Conservation (phyloP, 2,888 invertebrate genomes). For the Diachrysia chrysitis region DNA sequence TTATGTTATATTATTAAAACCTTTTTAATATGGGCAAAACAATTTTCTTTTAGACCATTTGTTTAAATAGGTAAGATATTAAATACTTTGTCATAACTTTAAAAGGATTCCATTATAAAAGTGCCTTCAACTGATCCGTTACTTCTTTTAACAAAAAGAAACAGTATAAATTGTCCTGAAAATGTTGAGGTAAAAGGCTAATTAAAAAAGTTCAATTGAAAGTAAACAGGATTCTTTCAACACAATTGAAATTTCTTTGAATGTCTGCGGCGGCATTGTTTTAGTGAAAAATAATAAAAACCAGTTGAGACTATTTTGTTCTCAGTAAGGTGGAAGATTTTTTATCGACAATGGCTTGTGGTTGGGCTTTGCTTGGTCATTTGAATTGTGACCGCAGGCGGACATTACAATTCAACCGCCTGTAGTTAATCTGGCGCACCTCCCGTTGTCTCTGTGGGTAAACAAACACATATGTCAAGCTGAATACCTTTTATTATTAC, state of each 20-base stretch:
- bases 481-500: conserved; percentile 1
- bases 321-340: conserved; percentile 57
- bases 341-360: conserved; percentile 51
- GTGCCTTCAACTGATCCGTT: neutral
- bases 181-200: conserved; percentile 36
- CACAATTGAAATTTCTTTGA: conserved; percentile 41
- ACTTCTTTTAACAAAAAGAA: conserved; percentile 2
- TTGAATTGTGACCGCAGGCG: conserved; percentile 44
- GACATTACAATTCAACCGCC: conserved; percentile 28
- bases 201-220: conserved; percentile 52
- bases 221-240: conserved; percentile 37
- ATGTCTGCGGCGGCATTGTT: conserved; percentile 33
- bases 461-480: conserved; percentile 26
- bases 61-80: neutral
- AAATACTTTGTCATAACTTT: neutral
- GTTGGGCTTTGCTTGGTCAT: conserved; percentile 53
- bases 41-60: neutral
- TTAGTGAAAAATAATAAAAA: conserved; percentile 58
- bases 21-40: neutral
- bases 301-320: conserved; percentile 32
- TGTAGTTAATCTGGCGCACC: conserved; percentile 48
- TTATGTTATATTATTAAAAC: neutral
- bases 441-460: conserved; percentile 25
- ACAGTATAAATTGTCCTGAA: conserved; percentile 1
- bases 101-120: conserved; percentile 5